A percentile compares a stretch with the other conserved stretches of the same genome.
phyloP scores from a whole-genome alignment of 2,797 vertebrate species.

The Acrossocheilus fasciatus region DNA sequence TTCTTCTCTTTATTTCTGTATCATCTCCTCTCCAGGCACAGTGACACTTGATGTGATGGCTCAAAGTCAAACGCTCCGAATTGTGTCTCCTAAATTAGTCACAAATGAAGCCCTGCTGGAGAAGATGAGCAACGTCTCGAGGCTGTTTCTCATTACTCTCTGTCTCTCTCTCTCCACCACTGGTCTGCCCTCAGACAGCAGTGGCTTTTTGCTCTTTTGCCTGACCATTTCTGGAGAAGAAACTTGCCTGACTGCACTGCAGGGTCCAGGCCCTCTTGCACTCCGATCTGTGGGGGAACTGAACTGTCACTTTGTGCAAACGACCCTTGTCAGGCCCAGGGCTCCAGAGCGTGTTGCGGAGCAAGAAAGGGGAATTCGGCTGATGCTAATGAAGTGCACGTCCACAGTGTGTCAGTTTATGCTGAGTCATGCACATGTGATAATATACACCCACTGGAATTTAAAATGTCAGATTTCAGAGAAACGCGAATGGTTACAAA shows the following conservation, averaged over 20 bases:
- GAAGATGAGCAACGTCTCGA: conserved; percentile 64
- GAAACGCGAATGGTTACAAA: conserved; percentile 33
- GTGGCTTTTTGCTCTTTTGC: conserved; percentile 55
- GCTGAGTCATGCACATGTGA: conserved; percentile 55
- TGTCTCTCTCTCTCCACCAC: conserved; percentile 39
- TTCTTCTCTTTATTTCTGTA: conserved; percentile 38
- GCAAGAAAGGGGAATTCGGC: conserved; percentile 27
- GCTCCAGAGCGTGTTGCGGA: conserved; percentile 31
- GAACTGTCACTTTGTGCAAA: conserved; percentile 51
- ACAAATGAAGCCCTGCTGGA: conserved; percentile 63
- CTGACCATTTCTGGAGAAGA: conserved; percentile 54
- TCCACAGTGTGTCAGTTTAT: conserved; percentile 50
- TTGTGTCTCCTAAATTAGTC: conserved; percentile 62
- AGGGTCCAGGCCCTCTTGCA: conserved; percentile 59
- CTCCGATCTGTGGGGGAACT: conserved; percentile 57
- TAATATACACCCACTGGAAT: conserved; percentile 40
- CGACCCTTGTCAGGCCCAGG: conserved; percentile 33
- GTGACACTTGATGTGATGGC: conserved; percentile 57
- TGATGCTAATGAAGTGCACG: conserved; percentile 58
- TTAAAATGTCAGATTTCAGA: conserved; percentile 44
- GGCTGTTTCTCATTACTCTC: conserved; percentile 63
- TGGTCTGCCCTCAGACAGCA: conserved; percentile 59
- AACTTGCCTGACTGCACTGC: conserved; percentile 57
- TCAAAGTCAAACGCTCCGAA: conserved; percentile 61
- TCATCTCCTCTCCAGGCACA: conserved; percentile 48